Percentiles rank a stretch among this genome's conserved stretches.
Conservation (phyloP, 2,888 invertebrate genomes). For the Drosophila testacea region DNA sequence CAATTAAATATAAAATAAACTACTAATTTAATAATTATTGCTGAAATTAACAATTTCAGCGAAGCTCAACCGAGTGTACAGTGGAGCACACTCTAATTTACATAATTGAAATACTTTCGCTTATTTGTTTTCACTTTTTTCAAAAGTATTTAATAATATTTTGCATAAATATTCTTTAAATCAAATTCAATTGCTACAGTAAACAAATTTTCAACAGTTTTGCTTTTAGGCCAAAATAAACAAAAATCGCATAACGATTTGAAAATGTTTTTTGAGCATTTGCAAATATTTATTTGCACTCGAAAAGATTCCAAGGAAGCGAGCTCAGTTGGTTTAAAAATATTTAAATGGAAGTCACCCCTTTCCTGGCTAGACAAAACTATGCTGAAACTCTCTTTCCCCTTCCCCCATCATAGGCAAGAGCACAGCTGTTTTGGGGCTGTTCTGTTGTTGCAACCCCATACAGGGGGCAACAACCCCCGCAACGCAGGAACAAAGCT, state of each 20-base stretch:
- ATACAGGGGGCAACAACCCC: background rate
- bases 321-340: background rate
- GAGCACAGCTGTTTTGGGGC: conserved; percentile 34
- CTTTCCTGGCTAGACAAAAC: conserved; percentile 18
- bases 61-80: background rate
- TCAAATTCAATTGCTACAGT: background rate
- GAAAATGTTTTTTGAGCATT: background rate
- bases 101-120: background rate
- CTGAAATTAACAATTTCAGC: background rate
- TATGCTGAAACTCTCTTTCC: conserved; percentile 8
- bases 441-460: background rate
- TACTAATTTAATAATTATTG: background rate
- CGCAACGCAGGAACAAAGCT: conserved; percentile 11
- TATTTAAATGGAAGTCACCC: conserved; percentile 10
- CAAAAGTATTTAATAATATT: background rate
- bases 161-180: background rate
- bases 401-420: background rate
- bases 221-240: background rate
- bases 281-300: background rate
- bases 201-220: background rate
- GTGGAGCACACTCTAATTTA: background rate
- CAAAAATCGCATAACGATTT: background rate
- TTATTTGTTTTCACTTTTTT: background rate
- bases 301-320: conserved; percentile 15
- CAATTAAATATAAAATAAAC: background rate